A percentile compares a stretch with the other conserved stretches of the same genome.
phyloP scores from a whole-genome alignment of 2,888 invertebrate species.

The Nemurella pictetii region DNA sequence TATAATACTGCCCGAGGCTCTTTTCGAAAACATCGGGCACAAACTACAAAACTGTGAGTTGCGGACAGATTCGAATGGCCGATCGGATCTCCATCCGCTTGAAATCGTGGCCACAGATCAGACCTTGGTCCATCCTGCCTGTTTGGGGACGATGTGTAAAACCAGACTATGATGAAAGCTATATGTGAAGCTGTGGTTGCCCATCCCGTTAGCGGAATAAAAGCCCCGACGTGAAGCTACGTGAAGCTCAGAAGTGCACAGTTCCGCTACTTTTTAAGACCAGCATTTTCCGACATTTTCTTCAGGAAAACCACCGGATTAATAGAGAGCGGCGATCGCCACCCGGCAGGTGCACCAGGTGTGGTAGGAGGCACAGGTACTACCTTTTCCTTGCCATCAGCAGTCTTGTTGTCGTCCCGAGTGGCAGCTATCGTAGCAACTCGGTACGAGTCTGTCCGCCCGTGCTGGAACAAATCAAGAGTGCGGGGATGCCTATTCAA shows the following conservation, averaged over 20 bases:
- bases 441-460: slow-evolving; percentile 95
- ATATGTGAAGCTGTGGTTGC: too few relatives aligned
- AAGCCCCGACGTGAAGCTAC: too few relatives aligned
- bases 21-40: background rate
- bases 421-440: slow-evolving; percentile 91
- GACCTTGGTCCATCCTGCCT: too few relatives aligned
- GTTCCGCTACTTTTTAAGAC: background rate
- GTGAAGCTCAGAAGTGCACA: too few relatives aligned
- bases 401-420: slow-evolving; percentile 94
- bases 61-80: too few relatives aligned
- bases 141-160: too few relatives aligned
- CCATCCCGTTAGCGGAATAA: too few relatives aligned
- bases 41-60: too few relatives aligned
- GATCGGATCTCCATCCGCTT: too few relatives aligned
- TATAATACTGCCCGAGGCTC: background rate
- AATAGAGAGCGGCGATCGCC: background rate
- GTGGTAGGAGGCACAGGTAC: slow-evolving; percentile 37
- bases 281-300: background rate
- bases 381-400: slow-evolving; percentile 92
- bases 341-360: too few relatives aligned
- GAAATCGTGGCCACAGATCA: too few relatives aligned
- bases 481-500: slow-evolving; percentile 22
- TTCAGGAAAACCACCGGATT: background rate
- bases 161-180: too few relatives aligned
- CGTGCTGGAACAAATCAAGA: slow-evolving; percentile 69